Percentiles rank a stretch among this genome's conserved stretches.
Evolutionary conservation across 2,797 vertebrate species (phyloP).

Genomic region (Acipenser ruthenus): DNA sequence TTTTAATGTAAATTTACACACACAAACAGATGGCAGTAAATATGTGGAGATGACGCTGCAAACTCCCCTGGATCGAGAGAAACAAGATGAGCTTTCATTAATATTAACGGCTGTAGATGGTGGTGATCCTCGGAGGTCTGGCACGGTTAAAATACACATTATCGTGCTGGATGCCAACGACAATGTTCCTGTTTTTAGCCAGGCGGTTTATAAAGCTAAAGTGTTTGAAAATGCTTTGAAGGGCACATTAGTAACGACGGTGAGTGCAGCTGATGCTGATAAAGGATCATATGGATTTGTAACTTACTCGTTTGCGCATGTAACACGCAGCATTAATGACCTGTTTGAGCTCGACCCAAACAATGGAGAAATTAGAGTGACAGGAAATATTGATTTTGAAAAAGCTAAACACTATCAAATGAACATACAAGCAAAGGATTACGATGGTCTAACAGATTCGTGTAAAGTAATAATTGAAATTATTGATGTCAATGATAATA

Average conservation of each 20-base stretch:
- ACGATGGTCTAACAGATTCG: constrained; percentile 40
- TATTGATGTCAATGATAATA: constrained; percentile 55
- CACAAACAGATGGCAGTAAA: constrained; percentile 38
- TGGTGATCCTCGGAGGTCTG: constrained; percentile 46
- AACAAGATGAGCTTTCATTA: constrained; percentile 34
- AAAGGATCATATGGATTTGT: too few species aligned
- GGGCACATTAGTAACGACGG: constrained; percentile 41
- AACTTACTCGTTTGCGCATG: too few species aligned
- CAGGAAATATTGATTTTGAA: constrained; percentile 50
- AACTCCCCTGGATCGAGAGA: constrained; percentile 51
- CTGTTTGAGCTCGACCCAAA: constrained; percentile 37
- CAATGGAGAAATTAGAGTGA: constrained; percentile 39
- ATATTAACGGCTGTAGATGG: constrained; percentile 52
- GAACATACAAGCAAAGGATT: constrained; percentile 52
- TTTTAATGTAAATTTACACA: constrained; percentile 42
- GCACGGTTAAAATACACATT: constrained; percentile 47
- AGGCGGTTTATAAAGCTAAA: constrained; percentile 41
- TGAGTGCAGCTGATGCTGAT: constrained; percentile 57
- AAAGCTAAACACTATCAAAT: constrained; percentile 38
- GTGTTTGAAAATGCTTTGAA: constrained; percentile 44
- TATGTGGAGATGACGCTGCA: constrained; percentile 46
- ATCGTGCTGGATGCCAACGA: constrained; percentile 55
- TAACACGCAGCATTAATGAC: too few species aligned
- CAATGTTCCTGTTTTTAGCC: constrained; percentile 50
- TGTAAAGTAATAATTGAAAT: constrained; percentile 43